Conservation (phyloP, 1,140 invertebrate species). For the Drosophila mojavensis region DNA sequence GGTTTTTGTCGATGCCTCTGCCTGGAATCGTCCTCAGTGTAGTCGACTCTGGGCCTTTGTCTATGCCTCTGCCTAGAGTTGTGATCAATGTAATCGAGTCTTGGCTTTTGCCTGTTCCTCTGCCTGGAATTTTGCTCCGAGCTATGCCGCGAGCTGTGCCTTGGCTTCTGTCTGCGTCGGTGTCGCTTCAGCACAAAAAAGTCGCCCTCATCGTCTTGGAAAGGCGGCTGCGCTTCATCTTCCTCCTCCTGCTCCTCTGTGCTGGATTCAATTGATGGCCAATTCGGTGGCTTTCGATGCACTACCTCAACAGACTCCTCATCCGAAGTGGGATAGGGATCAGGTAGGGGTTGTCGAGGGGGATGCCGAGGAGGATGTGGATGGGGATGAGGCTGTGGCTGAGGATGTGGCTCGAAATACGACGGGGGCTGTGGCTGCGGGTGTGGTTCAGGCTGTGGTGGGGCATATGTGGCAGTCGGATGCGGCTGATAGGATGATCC, state of each 20-base stretch:
- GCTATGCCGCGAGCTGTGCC: neutral
- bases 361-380: neutral
- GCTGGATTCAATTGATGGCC: slow-evolving; percentile 34
- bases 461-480: slow-evolving; percentile 1
- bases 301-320: slow-evolving; percentile 39
- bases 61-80: neutral
- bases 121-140: neutral
- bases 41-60: slow-evolving; percentile 28
- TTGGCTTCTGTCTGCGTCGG: slow-evolving; percentile 33
- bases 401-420: neutral
- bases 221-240: slow-evolving; percentile 24
- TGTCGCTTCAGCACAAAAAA: slow-evolving; percentile 62
- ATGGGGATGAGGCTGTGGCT: neutral
- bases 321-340: neutral
- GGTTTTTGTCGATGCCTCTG: slow-evolving; percentile 18
- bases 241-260: slow-evolving; percentile 34
- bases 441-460: slow-evolving; percentile 35
- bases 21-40: slow-evolving; percentile 34
- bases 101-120: slow-evolving; percentile 19
- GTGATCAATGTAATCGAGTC: slow-evolving; percentile 47
- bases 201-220: slow-evolving; percentile 49
- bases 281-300: slow-evolving; percentile 19
- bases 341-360: neutral
- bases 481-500: slow-evolving; percentile 33
- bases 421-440: slow-evolving; percentile 46